Conservation (phyloP, 2,797 vertebrate genomes). For the Botia almorhae region DNA sequence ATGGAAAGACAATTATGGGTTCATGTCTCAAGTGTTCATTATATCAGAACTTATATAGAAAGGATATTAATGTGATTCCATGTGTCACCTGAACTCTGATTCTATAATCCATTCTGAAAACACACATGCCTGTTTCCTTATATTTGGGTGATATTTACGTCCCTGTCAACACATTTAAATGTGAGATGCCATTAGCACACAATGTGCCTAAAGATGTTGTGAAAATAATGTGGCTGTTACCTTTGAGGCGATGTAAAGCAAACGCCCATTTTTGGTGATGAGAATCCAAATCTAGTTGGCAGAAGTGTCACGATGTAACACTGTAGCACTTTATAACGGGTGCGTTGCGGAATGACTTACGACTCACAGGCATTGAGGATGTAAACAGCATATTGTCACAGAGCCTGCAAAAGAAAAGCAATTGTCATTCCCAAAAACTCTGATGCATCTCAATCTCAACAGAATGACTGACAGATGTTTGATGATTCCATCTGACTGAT, state of each 20-base stretch:
- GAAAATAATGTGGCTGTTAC: background rate
- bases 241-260: background rate
- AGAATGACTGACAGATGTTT: background rate
- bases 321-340: background rate
- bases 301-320: background rate
- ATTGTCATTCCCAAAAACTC: background rate
- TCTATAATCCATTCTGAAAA: background rate
- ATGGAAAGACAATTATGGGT: background rate
- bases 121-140: background rate
- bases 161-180: slow-evolving; percentile 1
- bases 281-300: slow-evolving; percentile 1
- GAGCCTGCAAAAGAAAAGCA: background rate
- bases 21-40: slow-evolving; percentile 8
- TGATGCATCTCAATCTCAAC: background rate
- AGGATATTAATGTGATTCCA: background rate
- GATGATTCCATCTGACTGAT: background rate
- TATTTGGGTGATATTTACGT: background rate
- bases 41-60: slow-evolving; percentile 21
- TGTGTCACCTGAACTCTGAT: background rate
- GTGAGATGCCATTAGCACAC: background rate
- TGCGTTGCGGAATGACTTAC: background rate
- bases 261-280: background rate
- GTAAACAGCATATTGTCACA: background rate
- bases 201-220: background rate
- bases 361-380: background rate